phyloP scores from a whole-genome alignment of 37 sponge, comb jelly and placozoan species.

The Chondrilla cf. caribensis region DNA sequence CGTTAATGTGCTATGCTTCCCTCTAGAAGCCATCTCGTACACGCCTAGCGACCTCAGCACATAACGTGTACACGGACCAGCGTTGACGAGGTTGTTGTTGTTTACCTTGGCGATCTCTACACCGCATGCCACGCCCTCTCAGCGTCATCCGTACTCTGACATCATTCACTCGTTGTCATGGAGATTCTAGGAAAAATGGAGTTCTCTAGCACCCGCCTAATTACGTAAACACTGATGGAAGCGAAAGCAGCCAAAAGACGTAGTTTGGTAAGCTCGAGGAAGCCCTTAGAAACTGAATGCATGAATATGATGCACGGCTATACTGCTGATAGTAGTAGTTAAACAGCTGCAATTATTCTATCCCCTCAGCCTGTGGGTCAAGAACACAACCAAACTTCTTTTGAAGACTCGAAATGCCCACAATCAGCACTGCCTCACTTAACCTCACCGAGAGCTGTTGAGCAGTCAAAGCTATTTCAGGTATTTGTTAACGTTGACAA shows the following conservation, averaged over 20 bases:
- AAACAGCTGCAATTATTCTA: no score
- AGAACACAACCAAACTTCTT: not conserved
- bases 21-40: not conserved
- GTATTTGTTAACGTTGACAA: not conserved
- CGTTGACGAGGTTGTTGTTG: not conserved
- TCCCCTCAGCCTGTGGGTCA: no score
- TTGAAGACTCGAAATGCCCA: conserved; percentile 15
- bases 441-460: conserved; percentile 1
- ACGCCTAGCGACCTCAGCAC: no score
- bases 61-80: no score
- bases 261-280: not conserved
- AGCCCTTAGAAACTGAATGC: not conserved
- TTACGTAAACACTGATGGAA: not conserved
- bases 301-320: not conserved
- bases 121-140: not conserved
- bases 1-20: conserved; percentile 44
- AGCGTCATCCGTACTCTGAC: not conserved
- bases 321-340: not conserved
- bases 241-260: not conserved
- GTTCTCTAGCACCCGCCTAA: not conserved
- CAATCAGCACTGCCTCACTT: conserved; percentile 9
- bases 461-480: conserved; percentile 24
- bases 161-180: not conserved
- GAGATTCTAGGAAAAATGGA: not conserved
- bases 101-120: not conserved